Evolutionary conservation across 2,888 invertebrate species (phyloP).

Genomic region (Diarsia dahlii): DNA sequence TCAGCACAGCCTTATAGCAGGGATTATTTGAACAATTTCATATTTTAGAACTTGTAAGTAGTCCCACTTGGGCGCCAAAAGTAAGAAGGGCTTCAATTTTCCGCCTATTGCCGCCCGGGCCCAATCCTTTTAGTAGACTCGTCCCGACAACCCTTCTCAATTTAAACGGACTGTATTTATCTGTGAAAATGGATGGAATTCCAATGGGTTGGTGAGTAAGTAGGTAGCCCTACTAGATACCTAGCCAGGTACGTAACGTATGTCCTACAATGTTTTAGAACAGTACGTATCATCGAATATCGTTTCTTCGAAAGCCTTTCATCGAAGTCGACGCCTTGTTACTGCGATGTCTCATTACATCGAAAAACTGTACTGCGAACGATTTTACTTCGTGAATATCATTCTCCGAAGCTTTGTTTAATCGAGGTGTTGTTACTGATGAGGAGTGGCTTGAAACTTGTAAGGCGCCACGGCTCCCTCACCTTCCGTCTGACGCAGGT

Average conservation of each 20-base stretch:
- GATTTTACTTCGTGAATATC: too few species aligned
- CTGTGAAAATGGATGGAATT: constrained; percentile 4
- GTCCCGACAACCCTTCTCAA: constrained; percentile 2
- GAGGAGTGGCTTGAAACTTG: too few species aligned
- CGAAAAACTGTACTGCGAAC: too few species aligned
- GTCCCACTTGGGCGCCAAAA: constrained; percentile 13
- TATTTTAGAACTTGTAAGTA: neutral
- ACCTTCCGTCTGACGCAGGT: too few species aligned
- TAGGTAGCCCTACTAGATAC: neutral
- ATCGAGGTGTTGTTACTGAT: too few species aligned
- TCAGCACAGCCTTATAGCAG: neutral
- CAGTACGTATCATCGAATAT: too few species aligned
- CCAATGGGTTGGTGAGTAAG: neutral
- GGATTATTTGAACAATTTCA: neutral
- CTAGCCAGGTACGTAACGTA: neutral
- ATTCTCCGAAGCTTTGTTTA: too few species aligned
- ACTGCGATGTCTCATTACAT: too few species aligned
- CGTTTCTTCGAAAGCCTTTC: too few species aligned
- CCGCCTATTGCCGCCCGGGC: neutral
- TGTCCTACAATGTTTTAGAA: neutral
- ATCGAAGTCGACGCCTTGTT: too few species aligned
- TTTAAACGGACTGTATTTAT: constrained; percentile 19
- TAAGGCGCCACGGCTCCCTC: too few species aligned
- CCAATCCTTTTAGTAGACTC: constrained; percentile 25
- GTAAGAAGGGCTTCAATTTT: constrained; percentile 8